Base-by-base conservation (phyloP, 2,797 vertebrate genomes). In the Eospalax fontanierii region DNA sequence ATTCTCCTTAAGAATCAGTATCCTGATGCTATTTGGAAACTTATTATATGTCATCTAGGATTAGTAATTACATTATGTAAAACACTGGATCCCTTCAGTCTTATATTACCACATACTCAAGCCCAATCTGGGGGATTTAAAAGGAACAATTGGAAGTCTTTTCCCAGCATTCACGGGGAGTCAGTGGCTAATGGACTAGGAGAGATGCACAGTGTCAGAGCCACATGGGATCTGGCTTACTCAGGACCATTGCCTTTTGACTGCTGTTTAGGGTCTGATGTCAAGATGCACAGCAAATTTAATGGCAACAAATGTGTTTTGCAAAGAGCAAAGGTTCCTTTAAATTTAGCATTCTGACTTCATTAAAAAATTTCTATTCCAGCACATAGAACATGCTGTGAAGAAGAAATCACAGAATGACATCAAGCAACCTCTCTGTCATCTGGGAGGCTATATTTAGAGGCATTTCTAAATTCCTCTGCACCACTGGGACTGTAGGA, bases 361-460 rank as follows among this genome's bases (percentile, higher is more conserved):
- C 87, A 82, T 95, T 95, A 91, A 94, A 74, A 26, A 28, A 50
- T 71, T 87, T 90, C 63, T 73, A 92, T 95, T 92, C 89, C 88
- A 26, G 78, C n/a, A 93, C 82, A 88, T 83, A 82, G 89, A 96
- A 94, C 91, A 95, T 54, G 8, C 91, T 95, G 93, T 97, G 97
- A 97, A 96, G 89, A 61, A 95, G 0, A 97, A 97, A 94, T 97
- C 94, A 94, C 65, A 75, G 81, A 91, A 86, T 96, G 90, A 96
- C 95, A 97, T 95, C 88, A 97, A 97, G 86, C 84, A 59, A 90
- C 46, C 94, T 82, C 96, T 96, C 90, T 93, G 86, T 94, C 97
- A 97, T 90, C 87, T 40, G 65, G 82, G 81, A 83, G 89, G 96
- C 97, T 98, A 96, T 96, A 90, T 96, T 97, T 98, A 96, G 97